phyloP scores from a whole-genome alignment of 1,140 invertebrate genomes.

The Drosophila punjabiensis region DNA sequence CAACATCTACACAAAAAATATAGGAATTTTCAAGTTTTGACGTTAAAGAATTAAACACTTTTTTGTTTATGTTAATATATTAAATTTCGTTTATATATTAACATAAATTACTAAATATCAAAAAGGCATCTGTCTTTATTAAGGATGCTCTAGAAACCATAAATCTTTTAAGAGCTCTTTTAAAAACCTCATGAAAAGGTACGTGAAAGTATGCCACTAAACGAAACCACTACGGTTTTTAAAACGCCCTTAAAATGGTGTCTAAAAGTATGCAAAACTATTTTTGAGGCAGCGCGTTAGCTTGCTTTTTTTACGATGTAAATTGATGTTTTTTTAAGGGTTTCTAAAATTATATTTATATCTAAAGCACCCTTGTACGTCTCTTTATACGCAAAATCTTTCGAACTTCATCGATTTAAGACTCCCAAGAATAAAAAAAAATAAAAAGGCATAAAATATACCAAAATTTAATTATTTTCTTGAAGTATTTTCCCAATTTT shows the following conservation, averaged over 20 bases:
- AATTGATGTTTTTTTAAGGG: not conserved
- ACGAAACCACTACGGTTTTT: no score
- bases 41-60: not conserved
- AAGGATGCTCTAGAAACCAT: not conserved
- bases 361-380: accelerated
- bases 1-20: no score
- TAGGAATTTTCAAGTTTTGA: not conserved
- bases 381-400: no score
- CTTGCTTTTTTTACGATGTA: not conserved
- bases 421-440: not conserved
- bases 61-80: not conserved
- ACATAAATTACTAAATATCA: not conserved
- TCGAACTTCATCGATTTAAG: not conserved
- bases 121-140: not conserved
- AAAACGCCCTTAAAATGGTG: not conserved
- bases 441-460: not conserved
- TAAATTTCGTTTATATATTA: not conserved
- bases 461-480: not conserved
- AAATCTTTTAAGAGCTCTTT: no score
- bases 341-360: not conserved
- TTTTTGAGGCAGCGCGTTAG: not conserved
- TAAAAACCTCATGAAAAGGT: not conserved
- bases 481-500: not conserved
- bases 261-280: not conserved
- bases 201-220: not conserved